Evolutionary conservation across 2,113 vertebrate genomes (phyloP).

Genomic region (Eidolon helvum): DNA sequence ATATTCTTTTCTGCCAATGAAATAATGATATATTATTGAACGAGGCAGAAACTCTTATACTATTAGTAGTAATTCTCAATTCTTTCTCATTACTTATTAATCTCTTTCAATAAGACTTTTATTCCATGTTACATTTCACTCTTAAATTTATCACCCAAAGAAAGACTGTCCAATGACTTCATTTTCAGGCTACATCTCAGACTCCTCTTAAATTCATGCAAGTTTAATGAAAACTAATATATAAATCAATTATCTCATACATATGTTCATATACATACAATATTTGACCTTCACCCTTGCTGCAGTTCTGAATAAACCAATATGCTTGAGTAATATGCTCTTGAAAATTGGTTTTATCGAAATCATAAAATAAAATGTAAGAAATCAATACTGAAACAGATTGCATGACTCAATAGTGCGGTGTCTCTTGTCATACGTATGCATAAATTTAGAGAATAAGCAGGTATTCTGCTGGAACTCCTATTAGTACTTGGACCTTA

Average conservation of each 20-base stretch:
- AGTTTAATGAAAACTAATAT: not conserved
- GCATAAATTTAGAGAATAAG: not conserved
- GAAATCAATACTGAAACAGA: slow-evolving; percentile 61
- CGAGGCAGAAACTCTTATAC: not conserved
- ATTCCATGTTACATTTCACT: not conserved
- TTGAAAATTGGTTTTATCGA: slow-evolving; percentile 53
- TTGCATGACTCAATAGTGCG: not conserved
- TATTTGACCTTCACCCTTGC: not conserved
- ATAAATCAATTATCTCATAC: not conserved
- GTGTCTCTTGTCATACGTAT: not conserved
- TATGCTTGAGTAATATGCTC: not conserved
- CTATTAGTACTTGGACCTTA: not conserved
- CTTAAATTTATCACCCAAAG: not conserved
- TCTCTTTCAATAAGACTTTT: not conserved
- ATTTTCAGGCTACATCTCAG: not conserved
- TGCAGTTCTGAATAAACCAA: slow-evolving; percentile 18
- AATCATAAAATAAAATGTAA: slow-evolving; percentile 51
- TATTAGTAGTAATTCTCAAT: not conserved
- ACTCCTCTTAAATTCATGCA: not conserved
- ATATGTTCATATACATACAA: not conserved
- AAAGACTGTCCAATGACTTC: not conserved
- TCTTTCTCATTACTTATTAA: not conserved
- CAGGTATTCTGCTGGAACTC: not conserved
- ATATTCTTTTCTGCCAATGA: not conserved
- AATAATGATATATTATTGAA: not conserved